A percentile compares a stretch with the other conserved stretches of the same genome.
These are phyloP conservation scores for Hipposideros armiger DNA, from an alignment of 2,113 vertebrate genomes.

Conservation along the genomic window DNA sequence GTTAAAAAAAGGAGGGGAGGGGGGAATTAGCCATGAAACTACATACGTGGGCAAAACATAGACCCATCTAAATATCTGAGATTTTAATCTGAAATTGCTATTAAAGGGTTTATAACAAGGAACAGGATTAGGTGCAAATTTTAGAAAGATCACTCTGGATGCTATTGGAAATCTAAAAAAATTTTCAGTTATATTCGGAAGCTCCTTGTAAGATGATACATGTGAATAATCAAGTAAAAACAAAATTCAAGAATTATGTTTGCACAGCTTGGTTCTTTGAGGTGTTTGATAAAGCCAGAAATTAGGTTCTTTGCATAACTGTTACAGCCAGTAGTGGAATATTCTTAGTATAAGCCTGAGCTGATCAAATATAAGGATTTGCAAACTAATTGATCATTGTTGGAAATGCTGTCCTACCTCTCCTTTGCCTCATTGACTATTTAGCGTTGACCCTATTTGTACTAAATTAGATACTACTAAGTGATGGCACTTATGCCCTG, in stretches of 20 bases:
- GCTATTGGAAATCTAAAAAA: background rate
- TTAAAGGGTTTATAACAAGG: constrained; percentile 37
- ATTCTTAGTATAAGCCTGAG: background rate
- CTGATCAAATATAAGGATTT: constrained; percentile 14
- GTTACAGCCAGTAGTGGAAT: background rate
- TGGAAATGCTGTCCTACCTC: background rate
- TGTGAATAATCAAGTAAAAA: constrained; percentile 41
- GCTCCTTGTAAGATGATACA: constrained; percentile 34
- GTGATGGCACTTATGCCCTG: background rate
- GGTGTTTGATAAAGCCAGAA: constrained; percentile 21
- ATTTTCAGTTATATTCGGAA: constrained; percentile 30
- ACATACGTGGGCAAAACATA: background rate
- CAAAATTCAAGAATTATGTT: constrained; percentile 28
- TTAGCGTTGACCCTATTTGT: background rate
- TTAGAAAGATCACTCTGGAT: constrained; percentile 16
- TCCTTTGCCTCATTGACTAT: background rate
- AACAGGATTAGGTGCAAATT: background rate
- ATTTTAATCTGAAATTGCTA: background rate
- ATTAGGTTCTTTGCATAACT: constrained; percentile 46
- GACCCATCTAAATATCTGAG: background rate
- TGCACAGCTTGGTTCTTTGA: constrained; percentile 24
- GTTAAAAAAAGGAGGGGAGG: background rate
- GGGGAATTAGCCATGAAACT: background rate
- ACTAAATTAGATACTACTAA: background rate
- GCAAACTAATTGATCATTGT: background rate